Base-by-base conservation (phyloP, 2,888 invertebrate genomes). In the Volucella inflata region DNA sequence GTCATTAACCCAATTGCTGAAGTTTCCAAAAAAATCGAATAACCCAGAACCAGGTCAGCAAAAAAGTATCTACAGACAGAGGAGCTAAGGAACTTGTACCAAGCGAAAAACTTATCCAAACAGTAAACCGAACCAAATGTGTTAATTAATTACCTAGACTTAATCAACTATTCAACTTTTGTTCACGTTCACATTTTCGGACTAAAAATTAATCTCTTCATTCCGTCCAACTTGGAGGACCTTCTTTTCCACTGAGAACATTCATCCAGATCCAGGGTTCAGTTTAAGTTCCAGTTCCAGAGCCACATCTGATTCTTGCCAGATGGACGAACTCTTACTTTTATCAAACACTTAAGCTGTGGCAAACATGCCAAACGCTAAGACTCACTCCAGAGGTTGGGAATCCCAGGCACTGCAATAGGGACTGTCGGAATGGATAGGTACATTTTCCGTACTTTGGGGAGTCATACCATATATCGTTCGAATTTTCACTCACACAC, bases 91-190 rank as follows among this genome's bases (percentile, higher is more conserved):
- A 42, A 12, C 30, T 6, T 6, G 6, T 30, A 30, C 30, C 30
- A 6, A 38, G 17, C 4, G 36, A 36, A 48, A 46, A 48, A 8
- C 48, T n/a, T 11, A 14, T 14, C 57, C 46, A 8, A 53, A 55
- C 46, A 57, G 62, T 64, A 59, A 65, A 59, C 71, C 14, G 16
- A 65, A 55, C 36, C 72, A 40, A 72, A 80, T 62, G 55, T 62
- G 46, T 55, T 77, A 77, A 76, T 77, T 77, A 77, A 77, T 77
- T 70, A 77, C 77, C 62, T 53, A 70, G 77, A 62, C 70, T 70
- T 77, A 62, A 77, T 76, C 76, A 67, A 60, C 67, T 60, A 68
- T 76, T 76, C 75, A 75, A 67, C 65, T 42, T 57, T 65, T 65
- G 40, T 48, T 38, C 65, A 50, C 42, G 40, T 48, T 38, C 65